Conservation (phyloP, 2,888 invertebrate species). For the Microctonus hyperodae region DNA sequence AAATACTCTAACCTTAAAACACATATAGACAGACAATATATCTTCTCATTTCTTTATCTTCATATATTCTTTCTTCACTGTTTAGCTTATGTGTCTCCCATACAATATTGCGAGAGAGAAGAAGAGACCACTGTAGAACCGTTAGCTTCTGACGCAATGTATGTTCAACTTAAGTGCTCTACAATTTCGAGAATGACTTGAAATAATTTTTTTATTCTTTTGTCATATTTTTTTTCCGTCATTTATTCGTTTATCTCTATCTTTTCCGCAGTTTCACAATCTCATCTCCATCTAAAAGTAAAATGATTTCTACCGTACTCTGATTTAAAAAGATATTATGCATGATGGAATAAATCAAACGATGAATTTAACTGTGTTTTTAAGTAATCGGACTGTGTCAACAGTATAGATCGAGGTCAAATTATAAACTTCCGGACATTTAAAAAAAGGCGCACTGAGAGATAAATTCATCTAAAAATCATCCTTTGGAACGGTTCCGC, state of each 20-base stretch:
- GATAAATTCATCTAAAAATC: constrained; percentile 19
- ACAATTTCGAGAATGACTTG: background rate
- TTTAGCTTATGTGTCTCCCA: background rate
- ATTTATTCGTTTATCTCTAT: background rate
- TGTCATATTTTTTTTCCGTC: no score
- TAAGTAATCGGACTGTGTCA: background rate
- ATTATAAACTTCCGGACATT: background rate
- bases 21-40: background rate
- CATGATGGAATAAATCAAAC: background rate
- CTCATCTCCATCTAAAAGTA: background rate
- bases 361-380: background rate
- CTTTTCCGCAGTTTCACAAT: no score
- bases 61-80: background rate
- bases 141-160: background rate
- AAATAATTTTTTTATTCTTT: background rate
- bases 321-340: background rate
- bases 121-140: background rate
- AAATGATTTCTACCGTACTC: background rate
- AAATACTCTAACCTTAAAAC: background rate
- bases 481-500: constrained; percentile 26
- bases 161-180: background rate
- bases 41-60: background rate
- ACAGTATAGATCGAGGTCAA: background rate
- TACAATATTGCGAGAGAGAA: background rate
- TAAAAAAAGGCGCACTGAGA: background rate